Conservation (phyloP, 2,888 invertebrate genomes). For the Hemistola chrysoprasaria region DNA sequence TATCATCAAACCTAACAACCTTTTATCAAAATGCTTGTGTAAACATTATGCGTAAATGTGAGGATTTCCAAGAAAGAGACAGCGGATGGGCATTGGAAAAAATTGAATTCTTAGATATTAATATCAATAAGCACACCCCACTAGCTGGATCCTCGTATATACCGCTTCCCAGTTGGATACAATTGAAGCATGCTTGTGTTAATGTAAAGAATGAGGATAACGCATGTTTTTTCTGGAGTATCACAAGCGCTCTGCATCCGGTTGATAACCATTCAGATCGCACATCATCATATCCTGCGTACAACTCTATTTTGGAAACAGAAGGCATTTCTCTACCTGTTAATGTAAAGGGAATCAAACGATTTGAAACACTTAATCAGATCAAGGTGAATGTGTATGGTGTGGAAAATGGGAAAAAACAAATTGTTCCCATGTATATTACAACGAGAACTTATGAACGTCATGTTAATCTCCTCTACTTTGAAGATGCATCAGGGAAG, state of each 20-base stretch:
- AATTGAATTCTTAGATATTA: neutral
- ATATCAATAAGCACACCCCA: constrained; percentile 1
- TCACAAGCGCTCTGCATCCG: constrained; percentile 7
- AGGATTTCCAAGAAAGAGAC: neutral
- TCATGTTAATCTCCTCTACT: no score
- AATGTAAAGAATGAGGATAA: constrained; percentile 13
- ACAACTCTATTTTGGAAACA: constrained; percentile 3
- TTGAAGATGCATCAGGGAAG: no score
- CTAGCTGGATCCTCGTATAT: constrained; percentile 2
- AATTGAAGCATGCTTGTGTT: constrained; percentile 6
- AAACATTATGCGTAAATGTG: no score
- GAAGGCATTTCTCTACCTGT: constrained; percentile 6
- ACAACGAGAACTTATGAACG: no score
- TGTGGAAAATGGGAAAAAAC: neutral
- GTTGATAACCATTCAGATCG: constrained; percentile 2
- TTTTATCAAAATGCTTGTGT: no score
- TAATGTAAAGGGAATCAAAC: constrained; percentile 3
- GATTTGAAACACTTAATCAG: constrained; percentile 4
- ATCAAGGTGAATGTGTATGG: constrained; percentile 4
- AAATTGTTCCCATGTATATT: neutral
- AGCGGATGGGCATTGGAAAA: neutral
- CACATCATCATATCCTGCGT: neutral
- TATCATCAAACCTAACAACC: no score
- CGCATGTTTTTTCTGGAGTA: constrained; percentile 18
- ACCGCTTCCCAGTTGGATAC: constrained; percentile 1